phyloP scores from a whole-genome alignment of 2,113 vertebrate genomes.

The Typhlomys cinereus region DNA sequence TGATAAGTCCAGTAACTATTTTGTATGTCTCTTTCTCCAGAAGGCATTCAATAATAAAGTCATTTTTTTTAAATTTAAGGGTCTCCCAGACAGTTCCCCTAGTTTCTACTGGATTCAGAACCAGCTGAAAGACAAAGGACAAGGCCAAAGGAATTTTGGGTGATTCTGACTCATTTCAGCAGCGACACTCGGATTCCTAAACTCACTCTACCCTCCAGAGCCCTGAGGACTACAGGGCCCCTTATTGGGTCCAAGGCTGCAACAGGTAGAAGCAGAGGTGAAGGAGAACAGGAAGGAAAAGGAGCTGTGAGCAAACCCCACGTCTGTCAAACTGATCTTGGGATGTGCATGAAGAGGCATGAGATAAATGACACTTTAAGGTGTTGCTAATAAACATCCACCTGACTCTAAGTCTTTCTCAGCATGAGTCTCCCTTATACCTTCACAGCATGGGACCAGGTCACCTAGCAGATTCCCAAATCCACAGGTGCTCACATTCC shows the following conservation, averaged over 20 bases:
- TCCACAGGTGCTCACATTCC: neutral
- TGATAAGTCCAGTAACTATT: neutral
- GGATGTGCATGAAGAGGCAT: too few species aligned
- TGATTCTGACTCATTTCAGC: neutral
- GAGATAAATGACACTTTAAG: neutral
- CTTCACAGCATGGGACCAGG: neutral
- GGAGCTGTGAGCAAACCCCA: neutral
- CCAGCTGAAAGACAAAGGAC: neutral
- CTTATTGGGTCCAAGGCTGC: neutral
- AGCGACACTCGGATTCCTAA: neutral
- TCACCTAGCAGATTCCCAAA: neutral
- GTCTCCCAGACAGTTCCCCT: neutral
- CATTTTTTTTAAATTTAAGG: neutral
- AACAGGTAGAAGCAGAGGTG: rapidly evolving
- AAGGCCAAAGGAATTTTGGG: neutral
- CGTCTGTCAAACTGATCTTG: neutral
- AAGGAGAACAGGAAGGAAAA: neutral
- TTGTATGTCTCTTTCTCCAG: neutral
- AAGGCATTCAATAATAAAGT: neutral
- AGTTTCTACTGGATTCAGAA: neutral
- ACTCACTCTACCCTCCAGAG: neutral
- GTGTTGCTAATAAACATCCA: neutral
- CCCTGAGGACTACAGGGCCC: rapidly evolving
- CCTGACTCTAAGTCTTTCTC: neutral
- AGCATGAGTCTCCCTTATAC: neutral